A percentile compares a stretch with the other conserved stretches of the same genome.
Evolutionary conservation across 1,140 invertebrate genomes (phyloP).

Genomic region (Drosophila funebris): DNA sequence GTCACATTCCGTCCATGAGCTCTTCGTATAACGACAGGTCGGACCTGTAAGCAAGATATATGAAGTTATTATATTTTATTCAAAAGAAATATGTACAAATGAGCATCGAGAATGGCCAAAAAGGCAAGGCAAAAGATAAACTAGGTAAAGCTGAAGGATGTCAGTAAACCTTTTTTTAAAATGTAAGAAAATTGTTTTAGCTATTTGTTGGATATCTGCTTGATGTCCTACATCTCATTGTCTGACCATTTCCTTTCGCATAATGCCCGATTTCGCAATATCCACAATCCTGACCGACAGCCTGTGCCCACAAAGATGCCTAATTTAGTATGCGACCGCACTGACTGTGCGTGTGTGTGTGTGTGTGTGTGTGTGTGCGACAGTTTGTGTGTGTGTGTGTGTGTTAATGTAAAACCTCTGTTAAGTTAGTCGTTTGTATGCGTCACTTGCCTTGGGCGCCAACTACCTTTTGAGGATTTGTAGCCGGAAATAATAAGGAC

Average conservation of each 20-base stretch:
- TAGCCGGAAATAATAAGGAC: conserved; percentile 39
- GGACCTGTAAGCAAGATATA: conserved; percentile 36
- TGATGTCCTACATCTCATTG: conserved; percentile 28
- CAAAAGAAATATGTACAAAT: conserved; percentile 14
- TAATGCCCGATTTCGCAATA: conserved; percentile 35
- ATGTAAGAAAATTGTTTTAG: conserved; percentile 37
- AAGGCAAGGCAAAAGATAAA: background rate
- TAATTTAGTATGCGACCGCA: conserved; percentile 34
- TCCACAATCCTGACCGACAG: conserved; percentile 3
- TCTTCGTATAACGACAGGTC: conserved; percentile 91
- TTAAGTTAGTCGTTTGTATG: conserved; percentile 41
- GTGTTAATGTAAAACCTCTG: conserved; percentile 33
- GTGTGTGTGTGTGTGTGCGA: background rate
- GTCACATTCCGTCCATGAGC: conserved; percentile 93
- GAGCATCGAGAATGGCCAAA: background rate
- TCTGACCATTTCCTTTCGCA: conserved; percentile 26
- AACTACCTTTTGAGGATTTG: conserved; percentile 39
- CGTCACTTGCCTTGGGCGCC: conserved; percentile 33
- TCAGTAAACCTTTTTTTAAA: conserved; percentile 24
- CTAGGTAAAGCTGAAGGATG: conserved; percentile 5
- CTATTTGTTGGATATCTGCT: conserved; percentile 21
- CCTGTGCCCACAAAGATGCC: conserved; percentile 14
- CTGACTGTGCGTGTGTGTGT: background rate
- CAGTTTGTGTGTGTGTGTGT: background rate
- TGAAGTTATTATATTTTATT: conserved; percentile 4